Percentiles rank a stretch among this genome's conserved stretches.
Conservation (phyloP, 1,140 invertebrate genomes). For the Laupala kohalensis region DNA sequence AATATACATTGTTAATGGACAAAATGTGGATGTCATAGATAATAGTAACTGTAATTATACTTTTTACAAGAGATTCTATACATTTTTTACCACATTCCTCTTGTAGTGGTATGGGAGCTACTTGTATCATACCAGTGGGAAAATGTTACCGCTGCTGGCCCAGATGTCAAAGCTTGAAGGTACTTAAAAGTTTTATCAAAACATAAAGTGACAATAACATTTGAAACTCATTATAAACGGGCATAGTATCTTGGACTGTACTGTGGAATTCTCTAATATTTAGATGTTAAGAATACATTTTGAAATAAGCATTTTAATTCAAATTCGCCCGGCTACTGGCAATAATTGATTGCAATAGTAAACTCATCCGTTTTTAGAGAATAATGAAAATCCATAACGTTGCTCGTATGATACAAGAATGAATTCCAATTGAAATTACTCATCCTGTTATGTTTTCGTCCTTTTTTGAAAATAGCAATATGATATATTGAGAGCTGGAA, state of each 20-base stretch:
- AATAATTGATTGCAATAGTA: no score
- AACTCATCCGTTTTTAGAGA: no score
- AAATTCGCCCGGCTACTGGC: no score
- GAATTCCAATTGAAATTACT: background rate
- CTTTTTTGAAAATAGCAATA: background rate
- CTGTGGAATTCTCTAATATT: no score
- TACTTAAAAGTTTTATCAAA: no score
- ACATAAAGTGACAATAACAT: no score
- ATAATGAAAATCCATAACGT: no score
- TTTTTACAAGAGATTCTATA: background rate
- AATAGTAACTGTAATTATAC: background rate
- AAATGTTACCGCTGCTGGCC: background rate
- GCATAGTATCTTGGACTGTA: no score
- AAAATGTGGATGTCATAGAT: background rate
- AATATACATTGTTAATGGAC: background rate
- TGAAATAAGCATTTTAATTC: no score
- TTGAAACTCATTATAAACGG: no score
- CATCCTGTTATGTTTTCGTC: background rate
- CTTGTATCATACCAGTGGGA: background rate
- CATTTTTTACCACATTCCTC: background rate
- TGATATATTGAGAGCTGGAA: background rate
- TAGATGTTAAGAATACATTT: no score
- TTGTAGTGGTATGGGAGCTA: background rate
- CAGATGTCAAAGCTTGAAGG: no score
- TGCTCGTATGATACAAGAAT: background rate